phyloP scores from a whole-genome alignment of 1,140 invertebrate species.

The Colletes latitarsis region DNA sequence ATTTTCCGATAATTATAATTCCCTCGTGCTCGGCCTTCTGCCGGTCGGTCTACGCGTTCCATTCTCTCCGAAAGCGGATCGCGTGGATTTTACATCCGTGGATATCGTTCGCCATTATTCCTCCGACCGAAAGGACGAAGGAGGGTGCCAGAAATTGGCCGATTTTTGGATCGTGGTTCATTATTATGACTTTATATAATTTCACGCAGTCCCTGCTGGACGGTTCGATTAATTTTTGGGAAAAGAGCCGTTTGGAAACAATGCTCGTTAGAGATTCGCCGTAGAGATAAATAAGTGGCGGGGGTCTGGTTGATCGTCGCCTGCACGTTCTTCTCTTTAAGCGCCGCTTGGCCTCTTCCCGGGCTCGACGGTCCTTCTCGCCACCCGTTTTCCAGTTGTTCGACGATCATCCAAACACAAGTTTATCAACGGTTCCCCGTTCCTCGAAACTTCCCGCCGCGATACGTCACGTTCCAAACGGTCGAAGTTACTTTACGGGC shows the following conservation, averaged over 20 bases:
- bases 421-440: slow-evolving; percentile 44
- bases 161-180: not conserved
- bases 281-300: slow-evolving; percentile 18
- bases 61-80: not conserved
- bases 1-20: slow-evolving; percentile 19
- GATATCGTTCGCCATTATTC: not conserved
- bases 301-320: not conserved
- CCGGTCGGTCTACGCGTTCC: not conserved
- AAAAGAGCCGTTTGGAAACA: not conserved
- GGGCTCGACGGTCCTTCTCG: not conserved
- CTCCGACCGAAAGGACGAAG: not conserved
- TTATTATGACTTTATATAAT: no score
- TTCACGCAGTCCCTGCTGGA: not conserved
- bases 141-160: not conserved
- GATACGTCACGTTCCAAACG: slow-evolving; percentile 54
- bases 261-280: slow-evolving; percentile 17
- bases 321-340: slow-evolving; percentile 19
- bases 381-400: slow-evolving; percentile 37
- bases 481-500: slow-evolving; percentile 42
- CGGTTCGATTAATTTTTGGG: slow-evolving; percentile 5
- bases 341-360: slow-evolving; percentile 1
- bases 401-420: slow-evolving; percentile 42
- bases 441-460: slow-evolving; percentile 45
- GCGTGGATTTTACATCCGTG: no score
- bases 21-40: not conserved